phyloP scores from a whole-genome alignment of 2,113 vertebrate genomes.

The Hydropotes inermis region DNA sequence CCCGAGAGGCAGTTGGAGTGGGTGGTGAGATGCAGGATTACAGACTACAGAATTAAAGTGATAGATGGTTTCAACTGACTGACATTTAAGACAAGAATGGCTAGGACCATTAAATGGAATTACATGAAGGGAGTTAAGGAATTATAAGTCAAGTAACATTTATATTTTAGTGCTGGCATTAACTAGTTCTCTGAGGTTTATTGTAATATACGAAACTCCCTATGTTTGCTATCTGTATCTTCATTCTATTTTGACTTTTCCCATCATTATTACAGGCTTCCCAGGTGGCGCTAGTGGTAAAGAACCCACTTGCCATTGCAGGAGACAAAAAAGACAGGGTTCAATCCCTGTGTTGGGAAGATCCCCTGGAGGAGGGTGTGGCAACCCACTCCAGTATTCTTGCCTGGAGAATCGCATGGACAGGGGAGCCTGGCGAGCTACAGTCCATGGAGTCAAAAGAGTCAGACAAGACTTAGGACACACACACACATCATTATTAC shows the following conservation, averaged over 20 bases:
- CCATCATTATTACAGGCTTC: not conserved
- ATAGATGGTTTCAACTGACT: not conserved
- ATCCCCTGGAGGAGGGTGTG: not conserved
- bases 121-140: not conserved
- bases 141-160: not conserved
- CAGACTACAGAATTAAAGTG: not conserved
- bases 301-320: not conserved
- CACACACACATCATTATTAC: not conserved
- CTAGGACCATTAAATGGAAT: not conserved
- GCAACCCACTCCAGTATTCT: not conserved
- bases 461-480: not conserved
- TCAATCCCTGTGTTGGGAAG: not conserved
- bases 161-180: not conserved
- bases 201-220: not conserved
- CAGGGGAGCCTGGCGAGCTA: rapidly evolving
- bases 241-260: not conserved
- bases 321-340: not conserved
- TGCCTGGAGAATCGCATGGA: not conserved
- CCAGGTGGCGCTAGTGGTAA: not conserved
- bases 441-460: not conserved
- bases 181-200: not conserved
- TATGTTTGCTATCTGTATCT: not conserved
- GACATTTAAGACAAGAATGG: not conserved
- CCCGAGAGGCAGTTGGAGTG: not conserved
- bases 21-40: not conserved